Conservation (phyloP, 2,113 vertebrate species). For the Coreoperca whiteheadi region DNA sequence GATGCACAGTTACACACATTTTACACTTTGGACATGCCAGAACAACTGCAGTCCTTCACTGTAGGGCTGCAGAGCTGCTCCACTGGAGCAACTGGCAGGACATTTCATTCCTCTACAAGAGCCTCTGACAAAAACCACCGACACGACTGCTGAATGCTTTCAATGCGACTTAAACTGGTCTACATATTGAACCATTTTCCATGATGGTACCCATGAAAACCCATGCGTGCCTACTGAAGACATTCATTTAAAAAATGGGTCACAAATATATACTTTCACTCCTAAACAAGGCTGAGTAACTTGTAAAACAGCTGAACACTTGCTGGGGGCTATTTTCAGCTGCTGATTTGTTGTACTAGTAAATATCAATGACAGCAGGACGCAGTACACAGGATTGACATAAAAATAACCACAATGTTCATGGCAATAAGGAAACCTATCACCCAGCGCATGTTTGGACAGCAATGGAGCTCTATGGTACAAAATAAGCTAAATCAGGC, state of each 20-base stretch:
- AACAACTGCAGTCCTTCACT: constrained; percentile 19
- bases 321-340: constrained; percentile 7
- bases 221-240: neutral
- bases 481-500: neutral
- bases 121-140: neutral
- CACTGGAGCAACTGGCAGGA: constrained; percentile 43
- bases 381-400: neutral
- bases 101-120: constrained; percentile 33
- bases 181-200: neutral
- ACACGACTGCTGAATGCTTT: constrained; percentile 19
- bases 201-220: neutral
- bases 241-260: neutral
- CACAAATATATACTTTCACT: neutral
- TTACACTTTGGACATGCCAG: constrained; percentile 18
- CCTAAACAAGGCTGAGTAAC: neutral
- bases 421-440: no score
- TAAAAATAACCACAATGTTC: constrained; percentile 5
- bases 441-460: no score
- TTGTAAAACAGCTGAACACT: neutral
- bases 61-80: constrained; percentile 19
- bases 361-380: constrained; percentile 14
- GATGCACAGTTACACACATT: constrained; percentile 12
- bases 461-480: neutral
- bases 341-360: neutral
- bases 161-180: constrained; percentile 3